These are phyloP conservation scores for Euwallacea fornicatus DNA, from an alignment of 1,140 invertebrate genomes.

Conservation along the genomic window DNA sequence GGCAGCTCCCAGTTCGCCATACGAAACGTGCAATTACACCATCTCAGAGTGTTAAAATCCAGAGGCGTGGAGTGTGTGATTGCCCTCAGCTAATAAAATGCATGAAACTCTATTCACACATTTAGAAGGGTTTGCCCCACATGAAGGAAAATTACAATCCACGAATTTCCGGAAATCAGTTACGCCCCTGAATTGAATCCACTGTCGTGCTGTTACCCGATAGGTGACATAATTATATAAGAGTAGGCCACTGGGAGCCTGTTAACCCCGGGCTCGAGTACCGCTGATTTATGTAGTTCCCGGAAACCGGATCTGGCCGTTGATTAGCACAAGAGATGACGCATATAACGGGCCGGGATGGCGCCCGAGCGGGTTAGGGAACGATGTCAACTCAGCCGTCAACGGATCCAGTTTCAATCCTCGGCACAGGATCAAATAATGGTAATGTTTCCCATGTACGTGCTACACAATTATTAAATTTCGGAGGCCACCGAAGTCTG, in stretches of 20 bases:
- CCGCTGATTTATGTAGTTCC: conserved; percentile 45
- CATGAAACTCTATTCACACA: too few relatives aligned
- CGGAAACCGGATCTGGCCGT: conserved; percentile 39
- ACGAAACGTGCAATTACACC: too few relatives aligned
- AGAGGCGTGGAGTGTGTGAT: too few relatives aligned
- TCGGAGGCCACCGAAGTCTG: not conserved
- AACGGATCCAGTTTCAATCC: conserved; percentile 12
- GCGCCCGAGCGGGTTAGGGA: conserved; percentile 22
- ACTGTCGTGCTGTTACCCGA: conserved; percentile 21
- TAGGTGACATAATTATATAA: conserved; percentile 49
- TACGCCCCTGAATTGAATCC: conserved; percentile 12
- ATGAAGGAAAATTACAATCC: too few relatives aligned
- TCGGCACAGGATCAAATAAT: too few relatives aligned
- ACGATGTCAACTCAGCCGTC: conserved; percentile 6
- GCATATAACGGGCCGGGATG: conserved; percentile 16
- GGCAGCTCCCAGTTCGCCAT: too few relatives aligned
- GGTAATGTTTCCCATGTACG: too few relatives aligned
- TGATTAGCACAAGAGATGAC: conserved; percentile 39
- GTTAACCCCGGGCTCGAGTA: conserved; percentile 46
- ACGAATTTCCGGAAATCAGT: too few relatives aligned
- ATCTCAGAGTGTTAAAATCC: too few relatives aligned
- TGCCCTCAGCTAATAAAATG: too few relatives aligned
- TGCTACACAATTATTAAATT: not conserved
- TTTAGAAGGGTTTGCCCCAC: too few relatives aligned
- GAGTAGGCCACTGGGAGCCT: conserved; percentile 48